These are phyloP conservation scores for Periplaneta americana DNA, from an alignment of 1,140 invertebrate species.

Conservation along the genomic window DNA sequence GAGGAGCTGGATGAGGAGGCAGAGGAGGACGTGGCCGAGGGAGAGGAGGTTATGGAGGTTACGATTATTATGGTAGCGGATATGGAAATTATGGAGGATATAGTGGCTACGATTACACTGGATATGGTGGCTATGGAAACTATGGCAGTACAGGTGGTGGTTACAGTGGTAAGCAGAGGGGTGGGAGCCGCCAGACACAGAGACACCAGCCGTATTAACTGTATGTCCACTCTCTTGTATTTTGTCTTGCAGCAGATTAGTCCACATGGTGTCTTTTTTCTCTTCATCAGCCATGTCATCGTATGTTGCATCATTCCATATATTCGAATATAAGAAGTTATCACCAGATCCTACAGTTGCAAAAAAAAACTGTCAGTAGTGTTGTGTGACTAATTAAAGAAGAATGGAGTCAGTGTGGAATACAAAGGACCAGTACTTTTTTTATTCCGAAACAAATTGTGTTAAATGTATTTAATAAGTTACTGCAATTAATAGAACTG, in stretches of 20 bases:
- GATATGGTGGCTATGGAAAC: slow-evolving; percentile 59
- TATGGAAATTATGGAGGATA: slow-evolving; percentile 57
- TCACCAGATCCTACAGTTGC: slow-evolving; percentile 6
- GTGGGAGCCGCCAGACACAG: slow-evolving; percentile 62
- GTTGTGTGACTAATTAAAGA: slow-evolving; percentile 1
- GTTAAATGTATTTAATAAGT: slow-evolving; percentile 1
- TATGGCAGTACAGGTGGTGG: slow-evolving; percentile 46
- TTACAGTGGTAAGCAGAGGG: slow-evolving; percentile 56
- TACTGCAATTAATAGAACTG: background rate
- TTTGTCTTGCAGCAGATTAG: slow-evolving; percentile 21
- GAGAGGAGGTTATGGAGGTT: slow-evolving; percentile 53
- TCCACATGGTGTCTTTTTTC: slow-evolving; percentile 4
- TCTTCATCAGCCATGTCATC: background rate
- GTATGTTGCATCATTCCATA: slow-evolving; percentile 12
- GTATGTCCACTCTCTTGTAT: slow-evolving; percentile 12
- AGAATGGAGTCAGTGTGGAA: background rate
- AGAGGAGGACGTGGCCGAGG: slow-evolving; percentile 56
- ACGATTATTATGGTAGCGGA: slow-evolving; percentile 71
- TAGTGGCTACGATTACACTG: slow-evolving; percentile 67
- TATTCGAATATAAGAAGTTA: slow-evolving; percentile 1
- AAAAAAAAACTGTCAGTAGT: background rate
- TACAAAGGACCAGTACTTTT: background rate
- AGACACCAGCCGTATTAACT: slow-evolving; percentile 72
- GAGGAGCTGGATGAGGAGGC: slow-evolving; percentile 52
- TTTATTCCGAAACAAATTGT: background rate